Percentiles rank a stretch among this genome's conserved stretches.
Evolutionary conservation across 2,888 invertebrate species (phyloP).

Genomic region (Ecdyonurus torrentis): DNA sequence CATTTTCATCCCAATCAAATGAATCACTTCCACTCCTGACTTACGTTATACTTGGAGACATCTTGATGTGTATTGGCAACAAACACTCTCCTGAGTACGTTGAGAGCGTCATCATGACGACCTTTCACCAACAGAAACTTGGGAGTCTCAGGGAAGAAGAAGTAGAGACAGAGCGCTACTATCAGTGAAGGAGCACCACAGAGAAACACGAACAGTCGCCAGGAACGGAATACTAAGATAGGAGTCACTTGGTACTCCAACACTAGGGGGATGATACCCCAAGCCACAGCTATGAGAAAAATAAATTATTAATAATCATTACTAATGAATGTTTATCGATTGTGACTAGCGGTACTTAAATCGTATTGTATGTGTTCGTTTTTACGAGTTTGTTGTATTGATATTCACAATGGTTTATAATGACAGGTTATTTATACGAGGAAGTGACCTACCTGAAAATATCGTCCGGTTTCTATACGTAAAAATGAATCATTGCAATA

Average conservation of each 20-base stretch:
- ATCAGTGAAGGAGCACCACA: constrained; percentile 53
- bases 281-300: constrained; percentile 47
- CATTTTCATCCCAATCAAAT: background rate
- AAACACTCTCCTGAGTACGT: constrained; percentile 50
- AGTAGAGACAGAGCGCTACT: constrained; percentile 46
- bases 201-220: constrained; percentile 64
- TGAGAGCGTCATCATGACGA: constrained; percentile 55
- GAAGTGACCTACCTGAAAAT: no score
- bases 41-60: constrained; percentile 53
- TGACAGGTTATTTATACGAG: no score
- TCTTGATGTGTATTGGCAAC: constrained; percentile 52
- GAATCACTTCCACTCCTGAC: constrained; percentile 15
- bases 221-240: constrained; percentile 51
- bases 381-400: no score
- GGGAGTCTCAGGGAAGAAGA: constrained; percentile 64
- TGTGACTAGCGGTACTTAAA: no score
- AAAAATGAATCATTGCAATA: no score
- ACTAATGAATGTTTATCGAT: no score
- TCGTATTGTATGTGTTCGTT: no score
- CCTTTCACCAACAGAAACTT: constrained; percentile 68
- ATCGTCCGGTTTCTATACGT: no score
- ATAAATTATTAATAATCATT: no score
- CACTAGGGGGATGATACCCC: constrained; percentile 56
- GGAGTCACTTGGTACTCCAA: constrained; percentile 27
- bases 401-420: no score